Percentiles rank a stretch among this genome's conserved stretches.
Evolutionary conservation across 2,797 vertebrate genomes (phyloP).

Genomic region (Epinephelus malabaricus): DNA sequence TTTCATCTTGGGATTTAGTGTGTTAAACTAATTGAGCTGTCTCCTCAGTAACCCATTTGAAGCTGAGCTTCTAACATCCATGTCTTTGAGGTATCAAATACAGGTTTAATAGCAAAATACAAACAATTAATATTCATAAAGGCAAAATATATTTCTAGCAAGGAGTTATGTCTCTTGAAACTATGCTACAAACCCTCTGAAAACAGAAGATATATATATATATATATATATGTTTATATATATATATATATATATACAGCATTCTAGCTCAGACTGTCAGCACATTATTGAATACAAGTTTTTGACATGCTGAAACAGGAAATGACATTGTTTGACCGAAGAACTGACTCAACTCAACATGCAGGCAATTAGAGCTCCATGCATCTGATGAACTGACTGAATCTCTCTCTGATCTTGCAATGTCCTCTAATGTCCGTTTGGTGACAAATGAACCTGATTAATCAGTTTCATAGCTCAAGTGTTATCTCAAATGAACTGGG

Average conservation of each 20-base stretch:
- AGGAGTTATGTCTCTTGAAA: background rate
- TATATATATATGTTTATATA: no score
- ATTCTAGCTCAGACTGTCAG: background rate
- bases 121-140: conserved; percentile 1
- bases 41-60: conserved; percentile 38
- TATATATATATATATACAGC: background rate
- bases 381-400: background rate
- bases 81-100: conserved; percentile 26
- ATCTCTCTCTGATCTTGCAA: conserved; percentile 45
- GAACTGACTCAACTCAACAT: background rate
- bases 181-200: background rate
- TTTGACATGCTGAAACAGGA: background rate
- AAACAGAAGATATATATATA: background rate
- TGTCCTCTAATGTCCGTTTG: conserved; percentile 42
- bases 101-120: conserved; percentile 4
- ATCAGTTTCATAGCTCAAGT: conserved; percentile 36
- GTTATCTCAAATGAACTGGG: conserved; percentile 48
- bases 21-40: conserved; percentile 45
- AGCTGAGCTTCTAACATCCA: conserved; percentile 17
- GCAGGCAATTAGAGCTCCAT: background rate
- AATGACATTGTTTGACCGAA: background rate
- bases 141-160: background rate
- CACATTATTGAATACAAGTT: background rate
- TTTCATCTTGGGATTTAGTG: conserved; percentile 37
- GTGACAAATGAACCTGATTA: conserved; percentile 50